phyloP scores from a whole-genome alignment of 2,888 invertebrate genomes.

The Mimas tiliae region DNA sequence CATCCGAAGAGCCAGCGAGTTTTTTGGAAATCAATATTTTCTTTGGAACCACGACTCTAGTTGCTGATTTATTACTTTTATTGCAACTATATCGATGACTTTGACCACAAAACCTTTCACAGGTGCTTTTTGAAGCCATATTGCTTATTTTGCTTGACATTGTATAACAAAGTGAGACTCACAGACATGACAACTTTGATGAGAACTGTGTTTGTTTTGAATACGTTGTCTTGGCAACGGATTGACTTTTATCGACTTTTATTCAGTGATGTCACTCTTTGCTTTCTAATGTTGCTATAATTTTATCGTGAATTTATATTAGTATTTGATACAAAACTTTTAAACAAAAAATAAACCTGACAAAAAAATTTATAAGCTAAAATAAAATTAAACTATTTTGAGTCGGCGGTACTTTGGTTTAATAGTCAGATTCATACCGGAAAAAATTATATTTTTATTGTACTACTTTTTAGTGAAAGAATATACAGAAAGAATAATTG shows the following conservation, averaged over 20 bases:
- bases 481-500: too few relatives aligned
- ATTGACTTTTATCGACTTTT: neutral
- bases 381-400: too few relatives aligned
- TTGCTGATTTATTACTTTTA: slow-evolving; percentile 32
- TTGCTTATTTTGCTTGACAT: slow-evolving; percentile 17
- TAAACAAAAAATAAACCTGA: too few relatives aligned
- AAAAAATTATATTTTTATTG: too few relatives aligned
- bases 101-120: slow-evolving; percentile 29
- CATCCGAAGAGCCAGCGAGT: slow-evolving; percentile 37
- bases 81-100: slow-evolving; percentile 33
- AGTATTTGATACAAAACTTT: too few relatives aligned
- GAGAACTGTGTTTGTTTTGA: neutral
- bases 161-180: neutral
- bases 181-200: too few relatives aligned
- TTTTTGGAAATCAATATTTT: slow-evolving; percentile 56
- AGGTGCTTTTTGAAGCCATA: neutral
- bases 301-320: neutral
- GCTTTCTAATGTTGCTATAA: neutral
- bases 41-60: slow-evolving; percentile 47
- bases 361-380: too few relatives aligned
- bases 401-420: too few relatives aligned
- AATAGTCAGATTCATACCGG: too few relatives aligned
- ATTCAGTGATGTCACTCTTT: neutral
- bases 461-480: too few relatives aligned
- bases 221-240: slow-evolving; percentile 44